Evolutionary conservation across 1,140 invertebrate genomes (phyloP), one percentile per base, ranked within the genome.

Genomic region (Brachionus asplanchnoidis): DNA sequence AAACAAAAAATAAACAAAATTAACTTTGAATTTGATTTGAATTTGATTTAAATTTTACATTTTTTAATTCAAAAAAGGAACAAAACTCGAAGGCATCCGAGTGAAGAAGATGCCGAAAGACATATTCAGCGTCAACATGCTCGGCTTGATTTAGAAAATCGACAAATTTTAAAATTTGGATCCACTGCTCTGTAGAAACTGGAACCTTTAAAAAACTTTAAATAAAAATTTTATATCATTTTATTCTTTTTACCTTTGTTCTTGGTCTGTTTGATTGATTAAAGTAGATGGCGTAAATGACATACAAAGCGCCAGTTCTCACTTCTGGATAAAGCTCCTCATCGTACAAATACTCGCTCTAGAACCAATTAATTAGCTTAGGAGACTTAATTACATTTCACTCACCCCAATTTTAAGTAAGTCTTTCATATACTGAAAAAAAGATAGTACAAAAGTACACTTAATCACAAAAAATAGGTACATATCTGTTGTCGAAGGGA

Each of bases 161-260:
- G 3, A 82, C 42, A 65, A 82, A 82, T 82, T 82, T 82, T 40
- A 82, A 46, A 82, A 82, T 82, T 60, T 60, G 40, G n/a, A 82
- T 42, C 78, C 78, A 82, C 1, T 82, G 79, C 9, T 8, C 17
- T 12, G 79, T 32, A 4, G 79, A 44, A 60, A 82, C 79, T 2
- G 79, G 79, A 9, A 82, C 42, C 79, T 82, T 36, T 36, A 36
- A 36, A 36, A 40, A n/a, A n/a, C 2, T 14, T 28, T 7, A 70
- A 70, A 70, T n/a, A 32, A 28, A 11, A 9, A 40, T 70, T 53
- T 53, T 53, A 17, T 14, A 1, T 70, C 12, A 17, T n/a, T 32
- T 70, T 56, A 5, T 32, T 50, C n/a, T 82, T 65, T 14, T 28
- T 65, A 82, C 79, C 20, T 82, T 82, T 32, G 36, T 53, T 46